Base-by-base conservation (phyloP, 1,140 invertebrate genomes). In the Formica exsecta region DNA sequence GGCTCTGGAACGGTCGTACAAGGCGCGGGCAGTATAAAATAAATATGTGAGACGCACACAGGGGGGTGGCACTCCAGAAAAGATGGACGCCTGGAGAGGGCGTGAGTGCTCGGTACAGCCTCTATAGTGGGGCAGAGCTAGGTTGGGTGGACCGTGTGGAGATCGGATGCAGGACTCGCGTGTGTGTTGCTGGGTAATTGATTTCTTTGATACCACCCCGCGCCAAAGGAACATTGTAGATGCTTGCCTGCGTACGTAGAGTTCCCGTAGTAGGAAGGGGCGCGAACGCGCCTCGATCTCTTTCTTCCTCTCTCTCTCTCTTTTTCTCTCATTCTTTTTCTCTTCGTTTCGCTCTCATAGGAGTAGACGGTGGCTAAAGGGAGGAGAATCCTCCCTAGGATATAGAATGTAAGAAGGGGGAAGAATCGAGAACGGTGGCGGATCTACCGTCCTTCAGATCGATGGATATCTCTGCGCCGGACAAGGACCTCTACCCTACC, bases 401-500 rank as follows among this genome's bases (percentile, higher is more conserved):
- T 75, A 86, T 73, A 87, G 64, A 85, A 89, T 86, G 87, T 88
- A 88, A 85, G 86, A 81, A 85, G 86, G 87, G 86, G 89, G 81
- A 87, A 88, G 86, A 77, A 61, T 68, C 62, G 84, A 57, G 62
- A 74, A 29, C 61, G 54, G 38, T 84, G 51, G 86, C 77, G 71
- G 92, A 94, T 94, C 92, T 86, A 91, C 88, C 90, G 92, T 93
- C 92, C 92, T 88, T 90, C 89, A 91, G 93, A 94, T 94, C 94
- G 94, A 94, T 94, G 93, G 93, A 87, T 91, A 93, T 92, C 92
- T 92, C 91, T 90, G 92, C 87, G 91, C 91, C 92, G 91, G 93
- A 93, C 93, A 92, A 90, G 76, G 75, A 86, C 87, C 84, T 83
- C 84, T 87, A 79, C 66, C 79, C 84, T 74, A 51, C 13, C 48